A percentile compares a stretch with the other conserved stretches of the same genome.
phyloP scores from a whole-genome alignment of 2,797 vertebrate species.

The Liparis tanakae region DNA sequence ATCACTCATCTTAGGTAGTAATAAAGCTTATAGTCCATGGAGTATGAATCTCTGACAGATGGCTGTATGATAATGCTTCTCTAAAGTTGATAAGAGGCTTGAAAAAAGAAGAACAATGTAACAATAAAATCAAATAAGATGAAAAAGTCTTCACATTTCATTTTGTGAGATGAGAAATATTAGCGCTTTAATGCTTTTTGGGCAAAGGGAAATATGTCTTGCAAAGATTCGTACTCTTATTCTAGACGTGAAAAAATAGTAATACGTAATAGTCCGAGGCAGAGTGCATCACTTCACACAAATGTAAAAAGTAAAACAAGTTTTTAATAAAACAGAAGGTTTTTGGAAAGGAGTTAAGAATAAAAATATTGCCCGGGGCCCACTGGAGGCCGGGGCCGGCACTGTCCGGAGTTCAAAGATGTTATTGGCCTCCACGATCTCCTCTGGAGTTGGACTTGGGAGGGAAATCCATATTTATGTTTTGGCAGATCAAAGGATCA shows the following conservation, averaged over 20 bases:
- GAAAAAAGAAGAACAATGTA: conserved; percentile 43
- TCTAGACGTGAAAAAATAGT: neutral
- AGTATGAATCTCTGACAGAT: conserved; percentile 64
- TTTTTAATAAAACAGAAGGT: neutral
- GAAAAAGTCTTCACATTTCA: conserved; percentile 19
- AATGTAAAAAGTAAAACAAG: neutral
- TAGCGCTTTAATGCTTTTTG: conserved; percentile 2
- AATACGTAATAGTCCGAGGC: neutral
- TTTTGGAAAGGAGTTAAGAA: conserved; percentile 33
- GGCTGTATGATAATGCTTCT: conserved; percentile 53
- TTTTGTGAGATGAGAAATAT: conserved; percentile 26
- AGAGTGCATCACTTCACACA: conserved; percentile 18
- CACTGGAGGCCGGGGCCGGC: conserved; percentile 48
- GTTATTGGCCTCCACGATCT: conserved; percentile 55
- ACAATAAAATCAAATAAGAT: conserved; percentile 9
- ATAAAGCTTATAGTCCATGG: conserved; percentile 52
- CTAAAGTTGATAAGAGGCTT: conserved; percentile 60
- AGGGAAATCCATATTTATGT: conserved; percentile 67
- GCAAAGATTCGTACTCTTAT: neutral
- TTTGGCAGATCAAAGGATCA: conserved; percentile 62
- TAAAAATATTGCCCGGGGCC: conserved; percentile 40
- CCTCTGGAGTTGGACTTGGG: conserved; percentile 38
- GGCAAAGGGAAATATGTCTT: conserved; percentile 1
- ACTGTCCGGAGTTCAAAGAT: conserved; percentile 54
- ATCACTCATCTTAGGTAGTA: conserved; percentile 60